phyloP scores from a whole-genome alignment of 2,113 vertebrate species.

The Cichladusa arquata region DNA sequence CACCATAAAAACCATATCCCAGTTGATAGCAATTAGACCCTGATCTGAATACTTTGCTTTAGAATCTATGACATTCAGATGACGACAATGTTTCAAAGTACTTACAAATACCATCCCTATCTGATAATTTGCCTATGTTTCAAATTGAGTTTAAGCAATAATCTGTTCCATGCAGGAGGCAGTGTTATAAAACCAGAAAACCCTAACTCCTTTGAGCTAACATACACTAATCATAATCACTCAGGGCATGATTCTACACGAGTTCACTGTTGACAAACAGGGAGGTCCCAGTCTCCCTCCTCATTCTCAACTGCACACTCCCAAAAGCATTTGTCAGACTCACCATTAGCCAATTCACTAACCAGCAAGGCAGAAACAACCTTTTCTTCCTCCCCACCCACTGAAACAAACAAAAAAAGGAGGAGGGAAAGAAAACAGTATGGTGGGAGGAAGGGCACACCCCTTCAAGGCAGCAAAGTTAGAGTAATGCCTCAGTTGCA shows the following conservation, averaged over 20 bases:
- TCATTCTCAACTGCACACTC: constrained; percentile 19
- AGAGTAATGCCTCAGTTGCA: neutral
- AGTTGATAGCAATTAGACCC: neutral
- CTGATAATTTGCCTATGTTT: neutral
- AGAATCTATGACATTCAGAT: neutral
- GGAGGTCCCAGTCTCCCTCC: constrained; percentile 17
- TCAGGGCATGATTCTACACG: neutral
- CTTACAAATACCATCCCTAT: neutral
- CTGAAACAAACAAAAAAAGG: neutral
- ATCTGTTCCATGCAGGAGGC: neutral
- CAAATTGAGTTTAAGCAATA: neutral
- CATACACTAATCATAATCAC: neutral
- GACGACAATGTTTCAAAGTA: neutral
- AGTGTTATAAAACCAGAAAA: neutral
- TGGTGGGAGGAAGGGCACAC: neutral
- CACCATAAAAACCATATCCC: accelerated
- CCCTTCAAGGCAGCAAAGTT: neutral
- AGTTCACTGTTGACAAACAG: constrained; percentile 49
- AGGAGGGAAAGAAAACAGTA: neutral
- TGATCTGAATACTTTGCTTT: neutral
- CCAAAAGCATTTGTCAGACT: constrained; percentile 30
- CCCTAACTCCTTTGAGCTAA: neutral
- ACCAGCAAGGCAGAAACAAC: constrained; percentile 2
- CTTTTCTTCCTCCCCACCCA: neutral
- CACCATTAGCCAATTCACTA: neutral